Evolutionary conservation across 1,140 invertebrate species (phyloP).

Genomic region (Chironomus striatipennis): DNA sequence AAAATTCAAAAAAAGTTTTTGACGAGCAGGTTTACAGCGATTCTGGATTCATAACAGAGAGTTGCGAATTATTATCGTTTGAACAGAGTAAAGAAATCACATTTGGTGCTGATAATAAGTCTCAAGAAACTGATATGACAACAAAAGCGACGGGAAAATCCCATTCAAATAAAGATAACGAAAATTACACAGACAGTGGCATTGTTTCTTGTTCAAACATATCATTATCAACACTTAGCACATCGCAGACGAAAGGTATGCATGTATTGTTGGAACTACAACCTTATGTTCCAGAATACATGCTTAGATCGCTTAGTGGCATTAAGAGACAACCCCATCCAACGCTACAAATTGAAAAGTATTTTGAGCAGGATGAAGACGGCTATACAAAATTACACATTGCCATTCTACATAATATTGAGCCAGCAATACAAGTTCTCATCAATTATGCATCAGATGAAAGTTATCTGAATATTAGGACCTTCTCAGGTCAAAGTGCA

Average conservation of each 20-base stretch:
- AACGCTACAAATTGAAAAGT: not conserved
- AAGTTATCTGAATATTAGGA: slow-evolving; percentile 2
- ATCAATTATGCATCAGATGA: not conserved
- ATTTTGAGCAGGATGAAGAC: not conserved
- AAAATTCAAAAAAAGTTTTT: not conserved
- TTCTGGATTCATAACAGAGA: slow-evolving; percentile 12
- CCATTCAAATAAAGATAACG: not conserved
- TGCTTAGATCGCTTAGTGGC: not conserved
- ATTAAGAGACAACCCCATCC: not conserved
- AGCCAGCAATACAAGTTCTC: not conserved
- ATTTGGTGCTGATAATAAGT: not conserved
- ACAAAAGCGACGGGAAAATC: not conserved
- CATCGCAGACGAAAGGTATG: not conserved
- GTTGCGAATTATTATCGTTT: not conserved
- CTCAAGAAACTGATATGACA: not conserved
- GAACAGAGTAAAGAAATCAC: not conserved
- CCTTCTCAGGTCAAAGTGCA: not conserved
- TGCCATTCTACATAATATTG: slow-evolving; percentile 1
- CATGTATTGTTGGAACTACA: not conserved
- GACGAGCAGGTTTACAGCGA: not conserved
- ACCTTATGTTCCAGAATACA: not conserved
- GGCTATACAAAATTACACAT: slow-evolving; percentile 6
- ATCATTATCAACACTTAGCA: not conserved
- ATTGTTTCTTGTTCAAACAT: slow-evolving; percentile 9
- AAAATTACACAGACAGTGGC: slow-evolving; percentile 12